phyloP scores from a whole-genome alignment of 2,888 invertebrate genomes.

The Acrobasis repandana region DNA sequence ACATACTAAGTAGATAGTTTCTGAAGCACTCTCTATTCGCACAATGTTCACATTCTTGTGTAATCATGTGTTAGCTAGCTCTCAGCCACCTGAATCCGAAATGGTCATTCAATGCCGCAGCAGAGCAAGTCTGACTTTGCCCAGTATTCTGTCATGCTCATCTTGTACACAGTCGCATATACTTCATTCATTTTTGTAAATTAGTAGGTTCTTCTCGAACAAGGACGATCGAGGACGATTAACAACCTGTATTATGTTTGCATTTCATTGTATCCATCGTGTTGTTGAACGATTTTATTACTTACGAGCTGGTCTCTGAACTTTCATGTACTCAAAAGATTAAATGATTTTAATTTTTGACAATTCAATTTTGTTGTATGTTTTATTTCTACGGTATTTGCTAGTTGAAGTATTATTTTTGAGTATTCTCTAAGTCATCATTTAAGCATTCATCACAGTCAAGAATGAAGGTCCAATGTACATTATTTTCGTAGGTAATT shows the following conservation, averaged over 20 bases:
- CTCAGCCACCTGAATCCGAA: constrained; percentile 38
- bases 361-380: constrained; percentile 50
- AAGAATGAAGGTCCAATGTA: constrained; percentile 70
- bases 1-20: constrained; percentile 52
- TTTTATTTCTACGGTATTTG: constrained; percentile 42
- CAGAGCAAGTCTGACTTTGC: constrained; percentile 41
- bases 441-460: constrained; percentile 57
- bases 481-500: constrained; percentile 74
- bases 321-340: constrained; percentile 74
- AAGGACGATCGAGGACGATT: constrained; percentile 33
- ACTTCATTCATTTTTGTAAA: constrained; percentile 29
- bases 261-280: constrained; percentile 69
- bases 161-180: constrained; percentile 31
- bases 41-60: constrained; percentile 55
- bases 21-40: constrained; percentile 56
- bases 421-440: constrained; percentile 49
- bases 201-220: constrained; percentile 3
- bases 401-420: constrained; percentile 53
- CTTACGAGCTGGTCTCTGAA: constrained; percentile 78
- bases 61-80: constrained; percentile 42
- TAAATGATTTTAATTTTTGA: constrained; percentile 57
- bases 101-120: constrained; percentile 28
- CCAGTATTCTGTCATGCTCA: constrained; percentile 36
- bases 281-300: constrained; percentile 52
- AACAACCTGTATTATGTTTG: constrained; percentile 67